These are phyloP conservation scores for Hirundichthys speculiger DNA, from an alignment of 2,113 vertebrate species.

Conservation along the genomic window DNA sequence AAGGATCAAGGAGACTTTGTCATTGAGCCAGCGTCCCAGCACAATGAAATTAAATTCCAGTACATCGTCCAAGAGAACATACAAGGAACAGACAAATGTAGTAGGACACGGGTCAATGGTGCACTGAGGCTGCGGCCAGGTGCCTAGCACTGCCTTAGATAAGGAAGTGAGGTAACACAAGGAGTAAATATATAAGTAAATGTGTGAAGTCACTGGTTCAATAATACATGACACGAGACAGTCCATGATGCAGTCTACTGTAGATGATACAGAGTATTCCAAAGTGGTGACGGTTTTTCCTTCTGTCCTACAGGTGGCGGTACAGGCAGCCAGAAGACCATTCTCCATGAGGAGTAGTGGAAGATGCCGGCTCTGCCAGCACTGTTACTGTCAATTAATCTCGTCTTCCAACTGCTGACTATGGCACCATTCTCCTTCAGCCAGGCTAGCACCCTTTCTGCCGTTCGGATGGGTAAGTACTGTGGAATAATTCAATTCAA, in stretches of 20 bases:
- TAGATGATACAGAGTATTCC: too few relatives aligned
- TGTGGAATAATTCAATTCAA: too few relatives aligned
- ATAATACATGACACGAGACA: background rate
- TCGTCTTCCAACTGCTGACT: slow-evolving; percentile 80
- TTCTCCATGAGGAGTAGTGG: slow-evolving; percentile 95
- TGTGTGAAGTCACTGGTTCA: background rate
- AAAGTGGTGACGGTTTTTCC: background rate
- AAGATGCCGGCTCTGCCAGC: slow-evolving; percentile 94
- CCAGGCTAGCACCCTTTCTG: slow-evolving; percentile 81
- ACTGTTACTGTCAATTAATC: slow-evolving; percentile 86
- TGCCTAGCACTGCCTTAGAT: too few relatives aligned
- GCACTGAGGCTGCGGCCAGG: too few relatives aligned
- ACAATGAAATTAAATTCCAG: too few relatives aligned
- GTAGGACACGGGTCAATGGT: too few relatives aligned
- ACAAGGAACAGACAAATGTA: too few relatives aligned
- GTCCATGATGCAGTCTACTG: too few relatives aligned
- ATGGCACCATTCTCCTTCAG: slow-evolving; percentile 80
- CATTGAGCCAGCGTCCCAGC: too few relatives aligned
- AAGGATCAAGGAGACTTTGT: too few relatives aligned
- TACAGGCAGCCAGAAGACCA: slow-evolving; percentile 88
- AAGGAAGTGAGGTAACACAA: too few relatives aligned
- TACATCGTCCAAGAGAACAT: too few relatives aligned
- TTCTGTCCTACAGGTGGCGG: slow-evolving; percentile 83
- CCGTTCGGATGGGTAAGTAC: slow-evolving; percentile 88
- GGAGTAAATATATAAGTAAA: background rate